Evolutionary conservation across 2,797 vertebrate species (phyloP), one percentile per base, ranked within the genome.

Genomic region (Lophius americanus): DNA sequence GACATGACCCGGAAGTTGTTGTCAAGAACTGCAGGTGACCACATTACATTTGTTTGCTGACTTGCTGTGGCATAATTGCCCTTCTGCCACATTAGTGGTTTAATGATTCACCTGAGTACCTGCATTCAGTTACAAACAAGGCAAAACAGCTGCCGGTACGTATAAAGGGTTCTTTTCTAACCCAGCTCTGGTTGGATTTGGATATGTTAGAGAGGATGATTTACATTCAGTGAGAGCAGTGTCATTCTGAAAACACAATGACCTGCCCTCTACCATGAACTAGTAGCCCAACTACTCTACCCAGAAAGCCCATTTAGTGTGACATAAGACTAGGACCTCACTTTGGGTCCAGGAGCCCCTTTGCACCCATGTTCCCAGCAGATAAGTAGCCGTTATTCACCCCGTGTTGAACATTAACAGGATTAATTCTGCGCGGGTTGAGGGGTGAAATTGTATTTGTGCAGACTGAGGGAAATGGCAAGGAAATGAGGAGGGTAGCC

Each of bases 311-410:
- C 64, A 79, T 80, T 79, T 71, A 74, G 58, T 56, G 48, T 53
- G 57, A 83, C 76, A 79, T 35, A 42, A 71, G 48, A 62, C 60
- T n/a, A 32, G 23, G 57, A 78, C 47, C 63, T 74, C 57, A 55
- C 46, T 62, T 11, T 37, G 57, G 64, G 42, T 67, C 68, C 83
- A 70, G 64, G 55, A 78, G 81, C 74, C 60, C 66, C 61, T 70
- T 77, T 72, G 43, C 64, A 79, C 47, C 68, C 63, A 60, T 87
- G 85, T 79, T 85, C 82, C 78, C 67, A 62, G 78, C 82, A 88
- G 90, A 92, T 91, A 91, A 90, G 82, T 83, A 74, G 73, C 76
- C 82, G 89, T 91, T 92, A 88, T 90, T 91, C 89, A 88, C 61
- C 73, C 78, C 35, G 49, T 78, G 89, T 88, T 90, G 79, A 87